These are phyloP conservation scores for Lasioglossum malachurum DNA, from an alignment of 2,888 invertebrate species.

Conservation along the genomic window DNA sequence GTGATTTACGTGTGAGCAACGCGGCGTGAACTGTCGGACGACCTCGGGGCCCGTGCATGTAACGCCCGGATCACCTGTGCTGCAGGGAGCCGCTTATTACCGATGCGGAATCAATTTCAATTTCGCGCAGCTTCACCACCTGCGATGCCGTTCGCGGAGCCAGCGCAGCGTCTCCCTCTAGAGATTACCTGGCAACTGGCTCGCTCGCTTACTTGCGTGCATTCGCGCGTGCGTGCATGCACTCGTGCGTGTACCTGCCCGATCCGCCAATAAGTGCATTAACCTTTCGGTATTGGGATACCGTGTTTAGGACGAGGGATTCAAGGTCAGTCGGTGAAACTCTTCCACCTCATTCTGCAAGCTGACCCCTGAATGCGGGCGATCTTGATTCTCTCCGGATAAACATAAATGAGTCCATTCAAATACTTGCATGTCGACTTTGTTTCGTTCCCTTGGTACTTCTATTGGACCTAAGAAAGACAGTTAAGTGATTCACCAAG, in stretches of 20 bases:
- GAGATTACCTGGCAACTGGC: constrained; percentile 58
- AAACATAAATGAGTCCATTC: neutral
- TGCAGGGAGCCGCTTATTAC: constrained; percentile 72
- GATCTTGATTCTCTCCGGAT: neutral
- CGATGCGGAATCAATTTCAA: constrained; percentile 79
- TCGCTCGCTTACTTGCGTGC: constrained; percentile 16
- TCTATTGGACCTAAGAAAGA: no score
- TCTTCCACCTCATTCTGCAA: neutral
- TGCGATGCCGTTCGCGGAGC: constrained; percentile 62
- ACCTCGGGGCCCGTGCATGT: constrained; percentile 57
- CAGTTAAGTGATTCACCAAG: no score
- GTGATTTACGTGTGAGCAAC: constrained; percentile 9
- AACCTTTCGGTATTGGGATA: constrained; percentile 20
- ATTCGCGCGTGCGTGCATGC: neutral
- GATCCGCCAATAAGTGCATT: constrained; percentile 10
- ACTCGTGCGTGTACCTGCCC: neutral
- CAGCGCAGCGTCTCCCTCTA: constrained; percentile 43
- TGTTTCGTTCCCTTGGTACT: neutral
- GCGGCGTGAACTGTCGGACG: constrained; percentile 44
- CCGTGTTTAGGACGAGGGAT: neutral
- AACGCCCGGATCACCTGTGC: constrained; percentile 48
- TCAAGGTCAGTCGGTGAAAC: neutral
- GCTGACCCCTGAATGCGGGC: neutral
- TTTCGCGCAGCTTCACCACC: constrained; percentile 73
- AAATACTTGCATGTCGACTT: neutral